These are phyloP conservation scores for Nothoprocta pentlandii DNA, from an alignment of 2,113 vertebrate genomes.

Conservation along the genomic window DNA sequence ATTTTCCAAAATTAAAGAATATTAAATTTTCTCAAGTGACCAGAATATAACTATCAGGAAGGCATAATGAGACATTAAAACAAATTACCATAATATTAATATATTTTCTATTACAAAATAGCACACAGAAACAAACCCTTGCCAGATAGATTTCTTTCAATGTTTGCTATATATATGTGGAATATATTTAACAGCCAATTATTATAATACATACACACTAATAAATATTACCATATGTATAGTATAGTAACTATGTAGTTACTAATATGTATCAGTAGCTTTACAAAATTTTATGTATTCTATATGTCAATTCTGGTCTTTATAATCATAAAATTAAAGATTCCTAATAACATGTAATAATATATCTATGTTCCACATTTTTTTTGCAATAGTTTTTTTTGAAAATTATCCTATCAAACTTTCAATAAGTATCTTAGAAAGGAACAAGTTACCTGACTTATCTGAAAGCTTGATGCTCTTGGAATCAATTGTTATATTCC, in stretches of 20 bases:
- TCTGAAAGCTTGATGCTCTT: not conserved
- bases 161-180: not conserved
- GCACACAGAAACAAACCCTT: not conserved
- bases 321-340: not conserved
- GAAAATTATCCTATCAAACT: no score
- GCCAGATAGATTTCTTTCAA: not conserved
- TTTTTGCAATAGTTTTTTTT: no score
- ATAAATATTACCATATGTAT: no score
- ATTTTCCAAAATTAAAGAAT: not conserved
- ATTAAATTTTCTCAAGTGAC: not conserved
- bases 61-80: not conserved
- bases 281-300: not conserved
- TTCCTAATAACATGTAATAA: not conserved
- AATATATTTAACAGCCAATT: not conserved
- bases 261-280: not conserved
- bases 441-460: not conserved
- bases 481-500: not conserved
- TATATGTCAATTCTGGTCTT: not conserved
- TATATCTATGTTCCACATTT: not conserved
- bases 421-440: not conserved
- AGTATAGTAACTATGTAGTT: no score
- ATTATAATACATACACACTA: not conserved
- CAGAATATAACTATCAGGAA: not conserved
- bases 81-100: not conserved
- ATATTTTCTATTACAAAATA: not conserved